phyloP scores from a whole-genome alignment of 2,888 invertebrate genomes.

The Stramonita haemastoma region DNA sequence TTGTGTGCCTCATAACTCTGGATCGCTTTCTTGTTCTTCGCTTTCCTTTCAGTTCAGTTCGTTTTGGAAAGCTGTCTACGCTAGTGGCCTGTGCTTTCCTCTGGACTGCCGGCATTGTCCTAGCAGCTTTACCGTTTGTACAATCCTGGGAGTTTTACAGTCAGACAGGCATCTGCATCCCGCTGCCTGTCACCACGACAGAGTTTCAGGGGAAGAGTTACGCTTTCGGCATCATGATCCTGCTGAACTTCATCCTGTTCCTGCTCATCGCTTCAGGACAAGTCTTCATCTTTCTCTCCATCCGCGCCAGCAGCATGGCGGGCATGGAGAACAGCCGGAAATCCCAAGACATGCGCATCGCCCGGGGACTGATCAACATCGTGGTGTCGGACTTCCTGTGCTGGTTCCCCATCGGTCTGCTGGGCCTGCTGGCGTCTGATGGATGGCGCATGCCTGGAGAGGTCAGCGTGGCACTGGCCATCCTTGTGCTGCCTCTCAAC shows the following conservation, averaged over 20 bases:
- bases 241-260: slow-evolving; percentile 70
- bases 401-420: slow-evolving; percentile 46
- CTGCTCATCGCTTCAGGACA: slow-evolving; percentile 71
- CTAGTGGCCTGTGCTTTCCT: slow-evolving; percentile 54
- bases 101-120: slow-evolving; percentile 63
- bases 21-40: slow-evolving; percentile 83
- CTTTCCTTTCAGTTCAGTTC: slow-evolving; percentile 78
- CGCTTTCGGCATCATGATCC: slow-evolving; percentile 71
- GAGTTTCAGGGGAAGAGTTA: slow-evolving; percentile 74
- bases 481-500: slow-evolving; percentile 80
- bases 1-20: slow-evolving; percentile 81
- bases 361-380: slow-evolving; percentile 41
- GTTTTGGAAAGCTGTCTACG: slow-evolving; percentile 58
- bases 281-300: slow-evolving; percentile 69
- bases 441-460: slow-evolving; percentile 40
- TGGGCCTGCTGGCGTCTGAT: slow-evolving; percentile 44
- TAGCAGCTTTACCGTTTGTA: slow-evolving; percentile 70
- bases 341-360: slow-evolving; percentile 42
- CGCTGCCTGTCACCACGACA: slow-evolving; percentile 73
- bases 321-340: neutral
- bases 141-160: slow-evolving; percentile 66
- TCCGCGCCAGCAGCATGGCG: slow-evolving; percentile 37
- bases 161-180: slow-evolving; percentile 71
- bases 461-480: slow-evolving; percentile 35
- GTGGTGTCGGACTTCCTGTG: slow-evolving; percentile 45